Evolutionary conservation across 2,888 invertebrate species (phyloP).

Genomic region (Xestoiulus laeticollis): DNA sequence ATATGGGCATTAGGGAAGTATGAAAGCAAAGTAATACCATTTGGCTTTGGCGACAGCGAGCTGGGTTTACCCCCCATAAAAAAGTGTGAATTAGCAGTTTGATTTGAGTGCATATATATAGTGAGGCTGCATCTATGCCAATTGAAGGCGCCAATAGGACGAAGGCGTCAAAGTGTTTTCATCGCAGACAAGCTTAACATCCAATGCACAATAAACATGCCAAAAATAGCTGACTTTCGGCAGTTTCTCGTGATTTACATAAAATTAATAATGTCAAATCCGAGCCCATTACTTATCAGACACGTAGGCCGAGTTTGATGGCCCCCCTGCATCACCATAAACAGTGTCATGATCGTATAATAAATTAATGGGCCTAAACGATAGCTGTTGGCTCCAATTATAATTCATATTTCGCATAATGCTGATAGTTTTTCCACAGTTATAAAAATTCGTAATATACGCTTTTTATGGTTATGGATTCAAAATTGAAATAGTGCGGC

Average conservation of each 20-base stretch:
- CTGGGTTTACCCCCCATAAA: background rate
- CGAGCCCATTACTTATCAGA: slow-evolving; percentile 34
- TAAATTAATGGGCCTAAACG: slow-evolving; percentile 37
- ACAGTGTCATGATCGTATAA: slow-evolving; percentile 23
- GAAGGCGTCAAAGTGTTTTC: background rate
- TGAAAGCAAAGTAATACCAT: background rate
- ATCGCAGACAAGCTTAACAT: background rate
- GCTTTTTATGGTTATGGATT: slow-evolving; percentile 34
- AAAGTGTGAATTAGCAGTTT: slow-evolving; percentile 14
- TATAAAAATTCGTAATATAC: slow-evolving; percentile 37
- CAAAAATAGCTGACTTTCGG: slow-evolving; percentile 37
- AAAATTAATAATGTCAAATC: slow-evolving; percentile 37
- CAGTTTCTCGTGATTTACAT: slow-evolving; percentile 37
- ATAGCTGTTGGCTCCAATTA: slow-evolving; percentile 37
- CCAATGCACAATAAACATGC: background rate
- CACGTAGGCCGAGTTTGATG: slow-evolving; percentile 25
- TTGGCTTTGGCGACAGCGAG: background rate
- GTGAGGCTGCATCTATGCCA: background rate
- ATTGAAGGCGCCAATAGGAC: background rate
- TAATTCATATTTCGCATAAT: slow-evolving; percentile 34
- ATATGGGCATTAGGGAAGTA: background rate
- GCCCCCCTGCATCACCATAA: slow-evolving; percentile 19
- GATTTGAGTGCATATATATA: slow-evolving; percentile 10
- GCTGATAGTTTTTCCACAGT: slow-evolving; percentile 29
- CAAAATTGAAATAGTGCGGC: slow-evolving; percentile 34